Percentiles rank a stretch among this genome's conserved stretches.
These are phyloP conservation scores for Siniperca knerii DNA, from an alignment of 2,113 vertebrate genomes.

Conservation along the genomic window DNA sequence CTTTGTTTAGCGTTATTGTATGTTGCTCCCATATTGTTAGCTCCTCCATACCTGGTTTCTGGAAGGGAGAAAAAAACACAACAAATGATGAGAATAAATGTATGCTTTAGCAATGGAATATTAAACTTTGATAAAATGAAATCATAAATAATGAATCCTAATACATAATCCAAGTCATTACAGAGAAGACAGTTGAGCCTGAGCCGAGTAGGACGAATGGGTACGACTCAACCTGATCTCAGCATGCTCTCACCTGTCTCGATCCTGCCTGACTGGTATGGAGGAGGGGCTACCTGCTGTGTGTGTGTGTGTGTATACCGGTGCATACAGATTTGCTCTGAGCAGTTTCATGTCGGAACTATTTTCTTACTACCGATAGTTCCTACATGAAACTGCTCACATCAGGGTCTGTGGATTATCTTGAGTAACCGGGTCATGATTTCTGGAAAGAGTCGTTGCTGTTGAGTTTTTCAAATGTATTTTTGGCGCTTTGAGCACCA, in stretches of 20 bases:
- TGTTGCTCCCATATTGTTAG: slow-evolving; percentile 97
- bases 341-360: too few species aligned
- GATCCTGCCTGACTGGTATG: slow-evolving; percentile 82
- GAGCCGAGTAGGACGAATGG: slow-evolving; percentile 21
- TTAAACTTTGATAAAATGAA: neutral
- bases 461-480: too few species aligned
- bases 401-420: too few species aligned
- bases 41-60: slow-evolving; percentile 92
- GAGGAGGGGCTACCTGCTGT: slow-evolving; percentile 69
- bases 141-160: neutral
- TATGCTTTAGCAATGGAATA: neutral
- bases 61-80: slow-evolving; percentile 27
- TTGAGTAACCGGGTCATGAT: too few species aligned
- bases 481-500: too few species aligned
- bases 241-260: slow-evolving; percentile 79
- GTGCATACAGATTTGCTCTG: too few species aligned
- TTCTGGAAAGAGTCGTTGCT: too few species aligned
- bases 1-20: slow-evolving; percentile 90
- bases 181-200: slow-evolving; percentile 38
- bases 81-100: neutral
- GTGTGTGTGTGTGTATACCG: slow-evolving; percentile 7
- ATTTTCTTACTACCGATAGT: too few species aligned
- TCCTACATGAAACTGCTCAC: too few species aligned
- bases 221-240: slow-evolving; percentile 55
- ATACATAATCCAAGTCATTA: slow-evolving; percentile 26